phyloP scores from a whole-genome alignment of 2,797 vertebrate species.

The Sciurus carolinensis region DNA sequence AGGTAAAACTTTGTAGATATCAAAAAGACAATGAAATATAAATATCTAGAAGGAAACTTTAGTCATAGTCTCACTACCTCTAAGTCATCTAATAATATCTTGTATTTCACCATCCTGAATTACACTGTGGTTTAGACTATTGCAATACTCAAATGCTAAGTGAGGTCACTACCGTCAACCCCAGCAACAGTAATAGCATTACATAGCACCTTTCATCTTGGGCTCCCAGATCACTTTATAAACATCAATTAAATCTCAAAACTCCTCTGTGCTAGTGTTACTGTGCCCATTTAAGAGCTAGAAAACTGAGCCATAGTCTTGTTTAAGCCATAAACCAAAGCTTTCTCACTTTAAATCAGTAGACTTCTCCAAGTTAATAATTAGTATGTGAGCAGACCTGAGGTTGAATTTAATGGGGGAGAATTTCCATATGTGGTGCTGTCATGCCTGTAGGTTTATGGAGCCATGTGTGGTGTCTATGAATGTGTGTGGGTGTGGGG shows the following conservation, averaged over 20 bases:
- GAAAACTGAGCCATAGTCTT: slow-evolving; percentile 70
- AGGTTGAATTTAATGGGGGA: slow-evolving; percentile 58
- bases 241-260: slow-evolving; percentile 78
- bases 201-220: slow-evolving; percentile 78
- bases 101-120: slow-evolving; percentile 79
- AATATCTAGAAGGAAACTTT: slow-evolving; percentile 56
- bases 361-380: slow-evolving; percentile 61
- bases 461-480: slow-evolving; percentile 61
- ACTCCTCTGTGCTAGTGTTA: slow-evolving; percentile 69
- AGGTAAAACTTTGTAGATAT: slow-evolving; percentile 42
- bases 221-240: slow-evolving; percentile 64
- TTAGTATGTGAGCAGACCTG: slow-evolving; percentile 51
- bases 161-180: slow-evolving; percentile 52
- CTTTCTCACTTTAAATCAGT: slow-evolving; percentile 70
- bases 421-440: slow-evolving; percentile 42
- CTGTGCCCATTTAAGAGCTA: slow-evolving; percentile 67
- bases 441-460: slow-evolving; percentile 44
- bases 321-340: slow-evolving; percentile 66
- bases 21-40: slow-evolving; percentile 70
- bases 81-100: slow-evolving; percentile 81
- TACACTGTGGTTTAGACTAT: slow-evolving; percentile 70
- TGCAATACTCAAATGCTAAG: slow-evolving; percentile 70
- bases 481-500: slow-evolving; percentile 69
- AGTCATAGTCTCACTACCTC: slow-evolving; percentile 63
- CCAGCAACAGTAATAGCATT: slow-evolving; percentile 67